These are phyloP conservation scores for Cryptoblepharus egeriae DNA, from an alignment of 2,797 vertebrate genomes.

Conservation along the genomic window DNA sequence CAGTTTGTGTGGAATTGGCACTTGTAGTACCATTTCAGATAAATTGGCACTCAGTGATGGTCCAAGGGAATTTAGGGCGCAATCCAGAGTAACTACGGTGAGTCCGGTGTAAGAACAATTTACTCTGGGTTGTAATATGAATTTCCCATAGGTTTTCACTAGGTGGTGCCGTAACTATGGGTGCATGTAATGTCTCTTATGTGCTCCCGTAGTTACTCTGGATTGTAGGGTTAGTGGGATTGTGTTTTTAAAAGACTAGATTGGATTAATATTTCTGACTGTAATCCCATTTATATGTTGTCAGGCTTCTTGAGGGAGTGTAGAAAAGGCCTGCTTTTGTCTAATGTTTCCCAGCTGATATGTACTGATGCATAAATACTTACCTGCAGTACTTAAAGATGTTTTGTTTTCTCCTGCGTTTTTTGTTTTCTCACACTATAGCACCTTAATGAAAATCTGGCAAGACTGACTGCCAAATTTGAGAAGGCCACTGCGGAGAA, in stretches of 20 bases:
- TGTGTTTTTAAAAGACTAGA: background rate
- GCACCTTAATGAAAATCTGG: constrained; percentile 92
- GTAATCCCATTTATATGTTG: background rate
- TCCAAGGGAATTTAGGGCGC: background rate
- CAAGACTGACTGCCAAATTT: constrained; percentile 90
- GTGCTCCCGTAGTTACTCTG: too few species aligned
- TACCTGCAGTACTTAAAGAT: background rate
- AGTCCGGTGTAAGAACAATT: too few species aligned
- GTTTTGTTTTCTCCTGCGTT: background rate
- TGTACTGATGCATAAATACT: background rate
- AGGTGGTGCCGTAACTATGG: too few species aligned
- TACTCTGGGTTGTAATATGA: too few species aligned
- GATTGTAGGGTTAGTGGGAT: too few species aligned
- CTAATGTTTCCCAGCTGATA: background rate
- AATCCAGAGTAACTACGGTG: too few species aligned
- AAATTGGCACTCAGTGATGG: background rate
- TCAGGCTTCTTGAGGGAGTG: background rate
- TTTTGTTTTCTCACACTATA: constrained; percentile 59
- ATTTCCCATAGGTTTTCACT: too few species aligned
- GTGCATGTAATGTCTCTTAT: too few species aligned
- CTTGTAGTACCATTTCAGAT: too few species aligned
- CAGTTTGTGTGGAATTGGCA: background rate
- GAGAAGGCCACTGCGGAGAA: constrained; percentile 94
- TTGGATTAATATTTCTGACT: background rate
- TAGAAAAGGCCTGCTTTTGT: background rate